Evolutionary conservation across 2,797 vertebrate species (phyloP).

Genomic region (Allobates femoralis): DNA sequence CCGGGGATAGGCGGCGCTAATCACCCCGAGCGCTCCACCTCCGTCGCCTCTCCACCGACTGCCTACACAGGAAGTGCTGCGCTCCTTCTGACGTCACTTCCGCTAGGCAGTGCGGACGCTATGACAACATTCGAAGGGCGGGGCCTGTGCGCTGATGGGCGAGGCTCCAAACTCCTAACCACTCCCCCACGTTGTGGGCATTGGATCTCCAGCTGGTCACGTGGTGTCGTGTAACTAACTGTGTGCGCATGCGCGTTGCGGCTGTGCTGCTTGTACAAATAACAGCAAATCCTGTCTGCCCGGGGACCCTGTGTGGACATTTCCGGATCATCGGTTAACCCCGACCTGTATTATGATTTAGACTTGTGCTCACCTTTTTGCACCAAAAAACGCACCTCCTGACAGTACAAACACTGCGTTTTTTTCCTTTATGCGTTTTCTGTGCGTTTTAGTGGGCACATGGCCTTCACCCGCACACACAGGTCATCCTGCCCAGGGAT

Average conservation of each 20-base stretch:
- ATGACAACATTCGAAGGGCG: slow-evolving; percentile 14
- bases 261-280: background rate
- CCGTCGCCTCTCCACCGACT: slow-evolving; percentile 51
- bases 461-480: no score
- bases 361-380: no score
- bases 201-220: background rate
- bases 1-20: background rate
- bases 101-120: slow-evolving; percentile 33
- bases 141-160: background rate
- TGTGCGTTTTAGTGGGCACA: no score
- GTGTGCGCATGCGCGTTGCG: background rate
- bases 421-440: no score
- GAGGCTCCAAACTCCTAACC: background rate
- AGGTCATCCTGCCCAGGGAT: no score
- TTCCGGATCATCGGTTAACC: no score
- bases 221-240: background rate
- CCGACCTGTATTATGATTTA: no score
- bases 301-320: no score
- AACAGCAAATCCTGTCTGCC: background rate
- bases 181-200: background rate
- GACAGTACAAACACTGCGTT: no score
- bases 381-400: no score
- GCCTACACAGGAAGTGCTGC: slow-evolving; percentile 68
- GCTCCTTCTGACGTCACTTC: slow-evolving; percentile 68
- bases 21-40: slow-evolving; percentile 19